Evolutionary conservation across 2,888 invertebrate species (phyloP).

Genomic region (Mechanitis messenoides): DNA sequence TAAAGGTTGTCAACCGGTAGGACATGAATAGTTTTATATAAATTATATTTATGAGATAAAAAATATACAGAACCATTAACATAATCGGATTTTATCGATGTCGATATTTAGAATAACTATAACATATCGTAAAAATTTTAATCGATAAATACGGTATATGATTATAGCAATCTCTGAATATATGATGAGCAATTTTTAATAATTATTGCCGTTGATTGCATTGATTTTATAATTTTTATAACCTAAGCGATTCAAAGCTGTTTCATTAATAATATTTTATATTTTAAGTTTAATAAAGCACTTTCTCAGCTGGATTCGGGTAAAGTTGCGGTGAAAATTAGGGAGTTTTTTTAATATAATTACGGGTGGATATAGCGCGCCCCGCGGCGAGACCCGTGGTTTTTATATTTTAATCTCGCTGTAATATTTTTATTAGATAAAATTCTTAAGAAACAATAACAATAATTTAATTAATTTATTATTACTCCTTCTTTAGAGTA

Average conservation of each 20-base stretch:
- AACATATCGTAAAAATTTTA: constrained; percentile 22
- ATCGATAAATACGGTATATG: constrained; percentile 24
- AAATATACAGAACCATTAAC: constrained; percentile 5
- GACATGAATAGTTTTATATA: constrained; percentile 5
- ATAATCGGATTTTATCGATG: constrained; percentile 10
- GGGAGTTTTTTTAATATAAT: constrained; percentile 18
- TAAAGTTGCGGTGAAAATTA: constrained; percentile 1
- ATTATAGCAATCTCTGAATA: constrained; percentile 21
- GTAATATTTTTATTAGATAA: constrained; percentile 19
- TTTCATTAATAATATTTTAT: too few species aligned
- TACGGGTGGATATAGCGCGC: constrained; percentile 18
- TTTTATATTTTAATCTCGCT: constrained; percentile 30
- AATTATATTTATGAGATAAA: constrained; percentile 1
- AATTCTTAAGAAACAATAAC: constrained; percentile 20
- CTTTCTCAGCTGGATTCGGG: background rate
- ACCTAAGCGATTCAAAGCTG: background rate
- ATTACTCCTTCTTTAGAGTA: constrained; percentile 11
- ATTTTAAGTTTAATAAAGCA: too few species aligned
- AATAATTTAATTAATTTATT: constrained; percentile 21
- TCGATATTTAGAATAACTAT: constrained; percentile 18
- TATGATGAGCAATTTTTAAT: constrained; percentile 18
- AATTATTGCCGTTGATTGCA: constrained; percentile 8
- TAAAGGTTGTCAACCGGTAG: background rate
- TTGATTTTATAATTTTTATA: constrained; percentile 11
- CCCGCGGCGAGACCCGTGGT: constrained; percentile 26